These are phyloP conservation scores for Bellardia bayeri DNA, from an alignment of 2,888 invertebrate genomes.

Conservation along the genomic window DNA sequence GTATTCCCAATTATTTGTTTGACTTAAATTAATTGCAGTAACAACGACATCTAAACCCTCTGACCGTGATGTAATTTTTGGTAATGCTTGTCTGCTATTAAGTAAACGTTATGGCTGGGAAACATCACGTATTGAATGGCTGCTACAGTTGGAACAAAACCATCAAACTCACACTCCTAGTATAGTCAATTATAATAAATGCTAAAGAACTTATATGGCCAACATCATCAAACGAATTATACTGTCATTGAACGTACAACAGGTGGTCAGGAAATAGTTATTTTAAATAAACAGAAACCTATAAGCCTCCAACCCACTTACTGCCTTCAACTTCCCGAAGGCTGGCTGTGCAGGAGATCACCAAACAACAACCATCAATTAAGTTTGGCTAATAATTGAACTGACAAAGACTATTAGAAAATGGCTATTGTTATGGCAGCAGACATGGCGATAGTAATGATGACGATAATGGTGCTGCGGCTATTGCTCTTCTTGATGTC, in stretches of 20 bases:
- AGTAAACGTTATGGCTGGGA: slow-evolving; percentile 74
- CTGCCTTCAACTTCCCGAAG: too few species aligned
- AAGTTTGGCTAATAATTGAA: slow-evolving; percentile 20
- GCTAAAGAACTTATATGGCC: background rate
- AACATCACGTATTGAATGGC: slow-evolving; percentile 78
- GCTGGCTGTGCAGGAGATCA: background rate
- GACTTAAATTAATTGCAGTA: slow-evolving; percentile 52
- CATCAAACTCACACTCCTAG: slow-evolving; percentile 12
- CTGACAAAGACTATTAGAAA: background rate
- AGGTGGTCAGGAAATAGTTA: background rate
- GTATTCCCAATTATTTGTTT: slow-evolving; percentile 3
- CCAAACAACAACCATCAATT: background rate
- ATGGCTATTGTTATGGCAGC: too few species aligned
- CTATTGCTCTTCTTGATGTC: background rate
- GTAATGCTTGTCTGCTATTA: slow-evolving; percentile 67
- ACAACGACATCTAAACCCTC: slow-evolving; percentile 69
- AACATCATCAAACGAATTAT: background rate
- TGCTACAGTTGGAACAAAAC: slow-evolving; percentile 76
- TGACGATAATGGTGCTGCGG: background rate
- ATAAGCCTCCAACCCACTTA: background rate
- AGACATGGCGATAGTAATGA: background rate
- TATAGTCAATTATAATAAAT: slow-evolving; percentile 12
- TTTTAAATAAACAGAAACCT: background rate
- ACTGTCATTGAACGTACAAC: background rate
- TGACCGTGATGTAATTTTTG: slow-evolving; percentile 79